phyloP scores from a whole-genome alignment of 2,888 invertebrate genomes.

The Phyllotreta striolata region DNA sequence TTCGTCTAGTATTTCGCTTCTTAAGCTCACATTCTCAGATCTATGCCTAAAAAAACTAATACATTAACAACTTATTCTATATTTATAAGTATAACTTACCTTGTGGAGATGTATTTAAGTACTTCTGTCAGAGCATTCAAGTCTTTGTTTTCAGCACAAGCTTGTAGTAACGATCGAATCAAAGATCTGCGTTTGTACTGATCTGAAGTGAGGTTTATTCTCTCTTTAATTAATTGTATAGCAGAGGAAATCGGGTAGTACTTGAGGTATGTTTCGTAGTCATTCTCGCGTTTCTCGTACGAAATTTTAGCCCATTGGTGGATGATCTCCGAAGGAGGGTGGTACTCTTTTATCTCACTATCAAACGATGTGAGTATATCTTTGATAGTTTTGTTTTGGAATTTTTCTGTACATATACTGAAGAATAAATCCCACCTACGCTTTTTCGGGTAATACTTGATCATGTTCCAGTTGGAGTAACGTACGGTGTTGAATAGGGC shows the following conservation, averaged over 20 bases:
- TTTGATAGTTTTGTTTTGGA: slow-evolving; percentile 26
- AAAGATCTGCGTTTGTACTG: slow-evolving; percentile 28
- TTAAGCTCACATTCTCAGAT: slow-evolving; percentile 38
- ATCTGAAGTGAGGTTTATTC: slow-evolving; percentile 43
- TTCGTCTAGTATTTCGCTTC: slow-evolving; percentile 21
- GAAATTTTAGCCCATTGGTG: slow-evolving; percentile 39
- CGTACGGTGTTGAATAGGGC: slow-evolving; percentile 2
- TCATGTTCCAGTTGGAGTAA: slow-evolving; percentile 8
- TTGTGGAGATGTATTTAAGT: slow-evolving; percentile 42
- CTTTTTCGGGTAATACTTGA: slow-evolving; percentile 38
- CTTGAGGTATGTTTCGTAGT: slow-evolving; percentile 32
- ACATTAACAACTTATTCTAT: neutral
- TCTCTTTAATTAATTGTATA: slow-evolving; percentile 44
- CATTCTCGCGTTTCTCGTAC: slow-evolving; percentile 32
- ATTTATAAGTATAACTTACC: slow-evolving; percentile 14
- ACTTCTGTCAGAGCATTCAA: slow-evolving; percentile 38
- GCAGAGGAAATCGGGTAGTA: slow-evolving; percentile 38
- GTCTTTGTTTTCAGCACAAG: slow-evolving; percentile 41
- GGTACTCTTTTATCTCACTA: neutral
- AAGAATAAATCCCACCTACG: slow-evolving; percentile 39
- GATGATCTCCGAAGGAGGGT: slow-evolving; percentile 6
- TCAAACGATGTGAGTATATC: slow-evolving; percentile 21
- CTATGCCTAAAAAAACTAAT: slow-evolving; percentile 36
- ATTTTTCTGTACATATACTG: slow-evolving; percentile 31
- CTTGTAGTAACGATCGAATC: slow-evolving; percentile 34